These are phyloP conservation scores for Corbicula japonica DNA, from an alignment of 2,888 invertebrate species.

Conservation along the genomic window DNA sequence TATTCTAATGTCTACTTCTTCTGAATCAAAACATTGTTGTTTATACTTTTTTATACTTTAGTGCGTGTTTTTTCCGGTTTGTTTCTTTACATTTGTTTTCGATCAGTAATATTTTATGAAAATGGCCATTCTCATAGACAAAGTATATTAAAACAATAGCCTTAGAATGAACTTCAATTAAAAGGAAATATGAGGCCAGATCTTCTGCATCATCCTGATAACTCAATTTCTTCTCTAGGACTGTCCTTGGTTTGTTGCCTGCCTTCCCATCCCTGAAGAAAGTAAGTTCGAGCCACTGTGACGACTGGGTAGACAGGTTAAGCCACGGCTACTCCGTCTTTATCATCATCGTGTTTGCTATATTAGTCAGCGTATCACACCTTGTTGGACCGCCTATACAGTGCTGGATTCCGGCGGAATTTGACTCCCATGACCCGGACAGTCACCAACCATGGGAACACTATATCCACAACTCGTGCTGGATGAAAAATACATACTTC, in stretches of 20 bases:
- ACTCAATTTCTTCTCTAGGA: too few species aligned
- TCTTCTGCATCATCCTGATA: too few species aligned
- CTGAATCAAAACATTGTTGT: too few species aligned
- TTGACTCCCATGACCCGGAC: constrained; percentile 80
- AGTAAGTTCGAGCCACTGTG: constrained; percentile 27
- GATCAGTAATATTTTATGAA: too few species aligned
- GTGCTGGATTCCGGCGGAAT: constrained; percentile 78
- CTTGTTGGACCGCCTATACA: constrained; percentile 80
- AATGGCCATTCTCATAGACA: too few species aligned
- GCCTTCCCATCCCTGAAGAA: background rate
- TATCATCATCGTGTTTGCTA: constrained; percentile 75
- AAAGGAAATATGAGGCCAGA: too few species aligned
- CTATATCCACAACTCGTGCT: constrained; percentile 88
- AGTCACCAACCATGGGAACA: constrained; percentile 85
- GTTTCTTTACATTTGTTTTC: too few species aligned
- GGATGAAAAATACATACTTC: constrained; percentile 88
- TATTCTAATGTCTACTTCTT: too few species aligned
- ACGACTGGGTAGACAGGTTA: constrained; percentile 79
- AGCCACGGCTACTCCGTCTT: constrained; percentile 78
- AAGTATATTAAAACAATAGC: too few species aligned
- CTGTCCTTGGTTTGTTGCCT: background rate
- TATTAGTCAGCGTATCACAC: constrained; percentile 77
- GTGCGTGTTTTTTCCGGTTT: too few species aligned
- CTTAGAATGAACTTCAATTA: too few species aligned
- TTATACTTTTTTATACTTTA: too few species aligned